Evolutionary conservation across 2,797 vertebrate species (phyloP), one percentile per base, ranked within the genome.

Genomic region (Myoxocephalus aenaeus): DNA sequence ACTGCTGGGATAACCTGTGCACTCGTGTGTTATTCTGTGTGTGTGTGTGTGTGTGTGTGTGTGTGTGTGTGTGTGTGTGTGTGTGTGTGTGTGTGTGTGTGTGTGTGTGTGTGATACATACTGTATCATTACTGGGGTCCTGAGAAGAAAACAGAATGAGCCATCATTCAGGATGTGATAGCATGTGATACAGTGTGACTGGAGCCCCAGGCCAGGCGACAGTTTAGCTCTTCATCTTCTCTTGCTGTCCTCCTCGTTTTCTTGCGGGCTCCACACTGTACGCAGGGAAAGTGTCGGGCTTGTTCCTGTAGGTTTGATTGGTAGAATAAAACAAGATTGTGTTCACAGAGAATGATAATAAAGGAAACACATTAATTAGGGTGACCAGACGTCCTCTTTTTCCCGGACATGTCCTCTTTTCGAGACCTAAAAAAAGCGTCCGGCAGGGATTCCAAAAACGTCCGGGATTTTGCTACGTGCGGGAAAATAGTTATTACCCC

Each of bases 121-220:
- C 72, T 61, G 65, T 75, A 70, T 87, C 78, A 86, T 88, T 75
- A 79, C 73, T 36, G 56, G 29, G 63, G 70, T 82, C 72, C 77
- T 73, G 65, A 64, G 65, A 77, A 76, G 77, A 73, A 82, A 81
- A 75, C 75, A 83, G 67, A 73, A 50, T 83, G 76, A 89, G 69
- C 80, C 77, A 77, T 85, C 75, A 67, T 81, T 79, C 66, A 79
- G 76, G 65, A 80, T 51, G 79, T 81, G 70, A 76, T 72, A 79
- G 72, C 51, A 25, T 74, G 65, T 54, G 64, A 65, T 61, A 34
- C 25, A 25, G 40, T 66, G 36, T 74, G 64, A 84, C 65, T 62
- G 11, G 20, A 72, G 73, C 83, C 74, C 73, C 38, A 22, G 74
- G 82, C 74, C 53, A 56, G 51, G 27, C 14, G 11, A 29, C 51